Evolutionary conservation across 1,140 invertebrate genomes (phyloP).

Genomic region (Chironomus tepperi): DNA sequence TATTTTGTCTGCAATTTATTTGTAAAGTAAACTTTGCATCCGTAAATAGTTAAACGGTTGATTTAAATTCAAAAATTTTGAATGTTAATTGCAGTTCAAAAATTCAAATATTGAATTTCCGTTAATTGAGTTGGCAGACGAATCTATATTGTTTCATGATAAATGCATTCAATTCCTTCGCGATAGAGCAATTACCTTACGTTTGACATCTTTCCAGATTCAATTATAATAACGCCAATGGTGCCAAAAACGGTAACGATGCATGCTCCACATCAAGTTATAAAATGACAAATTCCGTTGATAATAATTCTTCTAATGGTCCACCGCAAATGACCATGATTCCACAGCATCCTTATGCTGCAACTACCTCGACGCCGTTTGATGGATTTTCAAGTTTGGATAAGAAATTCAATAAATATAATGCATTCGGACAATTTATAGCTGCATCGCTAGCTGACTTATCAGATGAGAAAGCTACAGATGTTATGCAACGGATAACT

Average conservation of each 20-base stretch:
- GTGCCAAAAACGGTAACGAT: slow-evolving; percentile 11
- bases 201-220: neutral
- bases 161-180: no score
- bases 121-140: no score
- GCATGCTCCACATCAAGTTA: slow-evolving; percentile 11
- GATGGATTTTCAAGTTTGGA: slow-evolving; percentile 15
- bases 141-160: no score
- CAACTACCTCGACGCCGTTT: slow-evolving; percentile 6
- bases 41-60: no score
- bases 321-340: slow-evolving; percentile 14
- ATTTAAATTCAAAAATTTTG: no score
- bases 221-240: neutral
- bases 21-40: no score
- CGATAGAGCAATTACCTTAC: no score
- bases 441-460: slow-evolving; percentile 35
- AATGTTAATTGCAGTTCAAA: no score
- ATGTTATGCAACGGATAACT: slow-evolving; percentile 36
- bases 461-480: slow-evolving; percentile 31
- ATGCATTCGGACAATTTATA: slow-evolving; percentile 38
- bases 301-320: neutral
- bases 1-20: no score
- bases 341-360: slow-evolving; percentile 18
- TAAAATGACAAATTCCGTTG: neutral
- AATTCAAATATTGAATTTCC: no score
- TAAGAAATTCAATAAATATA: slow-evolving; percentile 31